These are phyloP conservation scores for Physella acuta DNA, from an alignment of 1,140 invertebrate species.

Conservation along the genomic window DNA sequence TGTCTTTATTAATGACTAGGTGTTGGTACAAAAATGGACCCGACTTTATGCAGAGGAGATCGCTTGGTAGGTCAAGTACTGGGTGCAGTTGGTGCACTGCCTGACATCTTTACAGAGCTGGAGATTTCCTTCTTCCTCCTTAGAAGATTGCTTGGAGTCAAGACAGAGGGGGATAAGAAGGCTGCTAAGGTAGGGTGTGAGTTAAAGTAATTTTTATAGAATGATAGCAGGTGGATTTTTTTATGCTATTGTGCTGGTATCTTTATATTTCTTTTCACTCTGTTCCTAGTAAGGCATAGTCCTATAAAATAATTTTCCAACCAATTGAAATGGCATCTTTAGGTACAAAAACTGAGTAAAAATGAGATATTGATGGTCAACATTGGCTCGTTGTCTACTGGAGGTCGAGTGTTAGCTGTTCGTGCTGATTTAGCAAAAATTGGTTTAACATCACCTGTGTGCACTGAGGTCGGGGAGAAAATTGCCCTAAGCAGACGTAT, in stretches of 20 bases:
- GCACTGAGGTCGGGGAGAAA: constrained; percentile 97
- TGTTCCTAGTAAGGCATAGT: too few relatives aligned
- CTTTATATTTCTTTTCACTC: too few relatives aligned
- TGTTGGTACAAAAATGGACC: constrained; percentile 99
- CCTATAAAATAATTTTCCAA: too few relatives aligned
- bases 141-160: constrained; percentile 91
- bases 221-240: too few relatives aligned
- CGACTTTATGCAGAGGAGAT: constrained; percentile 95
- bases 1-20: too few relatives aligned
- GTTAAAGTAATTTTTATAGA: too few relatives aligned
- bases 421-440: constrained; percentile 98
- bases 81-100: constrained; percentile 93
- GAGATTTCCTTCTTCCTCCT: constrained; percentile 98
- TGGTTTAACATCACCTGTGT: constrained; percentile 93
- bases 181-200: constrained; percentile 90
- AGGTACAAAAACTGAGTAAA: constrained; percentile 85
- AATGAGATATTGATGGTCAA: constrained; percentile 92
- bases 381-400: constrained; percentile 97
- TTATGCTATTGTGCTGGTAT: too few relatives aligned
- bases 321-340: too few relatives aligned
- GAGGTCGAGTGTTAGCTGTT: constrained; percentile 92
- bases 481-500: constrained; percentile 96
- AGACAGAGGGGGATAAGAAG: constrained; percentile 98
- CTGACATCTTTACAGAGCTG: constrained; percentile 96
- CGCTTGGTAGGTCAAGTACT: constrained; percentile 96